These are phyloP conservation scores for Anthrax anthrax DNA, from an alignment of 2,888 invertebrate species.

Conservation along the genomic window DNA sequence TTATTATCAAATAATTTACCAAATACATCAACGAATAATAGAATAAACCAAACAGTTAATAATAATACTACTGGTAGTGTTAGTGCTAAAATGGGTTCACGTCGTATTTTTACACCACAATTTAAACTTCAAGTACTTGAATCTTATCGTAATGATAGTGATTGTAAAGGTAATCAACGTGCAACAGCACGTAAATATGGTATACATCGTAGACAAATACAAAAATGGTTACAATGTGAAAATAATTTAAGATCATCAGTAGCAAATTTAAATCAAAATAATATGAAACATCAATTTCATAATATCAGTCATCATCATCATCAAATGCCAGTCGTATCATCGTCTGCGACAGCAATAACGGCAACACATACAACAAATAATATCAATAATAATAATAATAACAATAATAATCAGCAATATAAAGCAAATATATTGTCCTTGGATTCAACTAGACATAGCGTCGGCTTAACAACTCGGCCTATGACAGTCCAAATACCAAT, in stretches of 20 bases:
- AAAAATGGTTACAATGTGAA: slow-evolving; percentile 84
- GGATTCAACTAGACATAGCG: slow-evolving; percentile 23
- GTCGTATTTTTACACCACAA: slow-evolving; percentile 77
- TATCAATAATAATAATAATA: slow-evolving; percentile 8
- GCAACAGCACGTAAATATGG: slow-evolving; percentile 83
- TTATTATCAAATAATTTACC: neutral
- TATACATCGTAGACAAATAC: slow-evolving; percentile 77
- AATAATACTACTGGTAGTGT: slow-evolving; percentile 11
- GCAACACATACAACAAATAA: neutral
- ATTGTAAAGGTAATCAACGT: slow-evolving; percentile 79
- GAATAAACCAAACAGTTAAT: neutral
- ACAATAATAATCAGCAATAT: slow-evolving; percentile 9
- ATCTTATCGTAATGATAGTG: slow-evolving; percentile 71
- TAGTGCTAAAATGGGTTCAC: slow-evolving; percentile 52
- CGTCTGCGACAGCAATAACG: neutral
- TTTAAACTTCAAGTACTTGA: slow-evolving; percentile 81
- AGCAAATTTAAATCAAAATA: slow-evolving; percentile 34
- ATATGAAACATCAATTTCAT: slow-evolving; percentile 26
- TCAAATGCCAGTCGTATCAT: slow-evolving; percentile 11
- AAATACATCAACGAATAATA: neutral
- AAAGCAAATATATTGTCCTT: slow-evolving; percentile 18
- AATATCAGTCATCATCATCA: slow-evolving; percentile 24
- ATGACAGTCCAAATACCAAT: slow-evolving; percentile 16
- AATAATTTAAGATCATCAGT: slow-evolving; percentile 62
- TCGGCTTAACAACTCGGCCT: slow-evolving; percentile 15